A percentile compares a stretch with the other conserved stretches of the same genome.
Conservation (phyloP, 2,888 invertebrate genomes). For the Drosophila prostipennis region DNA sequence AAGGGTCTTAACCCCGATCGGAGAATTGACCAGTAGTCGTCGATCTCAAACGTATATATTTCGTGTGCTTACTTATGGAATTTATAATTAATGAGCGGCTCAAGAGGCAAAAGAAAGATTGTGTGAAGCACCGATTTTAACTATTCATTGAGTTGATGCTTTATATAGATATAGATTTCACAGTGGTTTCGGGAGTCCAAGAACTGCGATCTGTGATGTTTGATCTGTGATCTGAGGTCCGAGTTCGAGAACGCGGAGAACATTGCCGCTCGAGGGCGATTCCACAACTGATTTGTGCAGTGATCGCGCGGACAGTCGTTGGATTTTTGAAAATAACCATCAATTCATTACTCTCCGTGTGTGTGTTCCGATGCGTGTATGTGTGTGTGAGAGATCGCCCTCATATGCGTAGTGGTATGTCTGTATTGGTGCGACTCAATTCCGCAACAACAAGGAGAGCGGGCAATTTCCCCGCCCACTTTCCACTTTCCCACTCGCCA, state of each 20-base stretch:
- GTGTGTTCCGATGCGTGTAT: constrained; percentile 4
- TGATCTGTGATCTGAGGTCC: constrained; percentile 11
- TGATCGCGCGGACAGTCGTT: constrained; percentile 83
- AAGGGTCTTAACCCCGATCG: constrained; percentile 81
- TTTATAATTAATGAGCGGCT: constrained; percentile 16
- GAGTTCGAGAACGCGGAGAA: constrained; percentile 54
- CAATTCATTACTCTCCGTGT: constrained; percentile 66
- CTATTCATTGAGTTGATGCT: background rate
- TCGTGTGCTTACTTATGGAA: constrained; percentile 27
- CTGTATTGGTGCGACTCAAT: constrained; percentile 52
- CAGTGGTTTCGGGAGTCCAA: constrained; percentile 11
- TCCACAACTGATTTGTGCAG: constrained; percentile 83
- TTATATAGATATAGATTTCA: constrained; percentile 14
- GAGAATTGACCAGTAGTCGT: constrained; percentile 45
- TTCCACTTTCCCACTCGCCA: constrained; percentile 15
- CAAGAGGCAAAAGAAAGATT: constrained; percentile 6
- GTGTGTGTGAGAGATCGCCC: constrained; percentile 64
- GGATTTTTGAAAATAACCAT: constrained; percentile 82
- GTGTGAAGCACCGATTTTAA: constrained; percentile 40
- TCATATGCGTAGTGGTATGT: constrained; percentile 48
- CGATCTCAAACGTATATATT: constrained; percentile 33
- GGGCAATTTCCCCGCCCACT: constrained; percentile 37
- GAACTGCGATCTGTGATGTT: constrained; percentile 4
- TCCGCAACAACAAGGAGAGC: constrained; percentile 63
- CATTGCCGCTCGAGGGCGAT: constrained; percentile 82